These are phyloP conservation scores for Enteromius trimaculatus DNA, from an alignment of 2,797 vertebrate species.

Conservation along the genomic window DNA sequence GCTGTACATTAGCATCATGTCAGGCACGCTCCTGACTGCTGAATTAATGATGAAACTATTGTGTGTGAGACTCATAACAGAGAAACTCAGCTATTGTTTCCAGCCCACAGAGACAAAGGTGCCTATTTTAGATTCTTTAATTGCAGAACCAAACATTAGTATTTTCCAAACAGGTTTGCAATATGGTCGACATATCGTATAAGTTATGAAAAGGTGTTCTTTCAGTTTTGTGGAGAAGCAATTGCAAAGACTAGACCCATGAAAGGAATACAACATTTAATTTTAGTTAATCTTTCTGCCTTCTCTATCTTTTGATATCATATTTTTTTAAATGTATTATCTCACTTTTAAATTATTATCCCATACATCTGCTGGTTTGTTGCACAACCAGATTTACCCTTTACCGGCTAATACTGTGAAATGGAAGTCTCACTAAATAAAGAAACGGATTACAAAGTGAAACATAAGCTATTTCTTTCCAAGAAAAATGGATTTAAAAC, in stretches of 20 bases:
- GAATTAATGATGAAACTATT: constrained; percentile 78
- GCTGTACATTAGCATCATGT: constrained; percentile 74
- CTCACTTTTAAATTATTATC: neutral
- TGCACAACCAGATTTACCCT: neutral
- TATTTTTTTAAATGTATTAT: neutral
- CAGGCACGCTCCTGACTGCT: constrained; percentile 70
- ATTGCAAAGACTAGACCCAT: neutral
- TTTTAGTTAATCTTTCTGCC: too few species aligned
- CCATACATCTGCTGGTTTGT: too few species aligned
- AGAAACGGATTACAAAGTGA: too few species aligned
- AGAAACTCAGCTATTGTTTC: constrained; percentile 47
- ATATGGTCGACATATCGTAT: constrained; percentile 5
- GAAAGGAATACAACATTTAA: neutral
- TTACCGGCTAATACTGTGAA: neutral
- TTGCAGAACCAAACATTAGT: constrained; percentile 23
- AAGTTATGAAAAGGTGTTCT: neutral
- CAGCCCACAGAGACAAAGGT: constrained; percentile 22
- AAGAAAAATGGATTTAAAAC: too few species aligned
- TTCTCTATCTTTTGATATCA: neutral
- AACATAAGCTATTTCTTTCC: too few species aligned
- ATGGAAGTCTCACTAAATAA: neutral
- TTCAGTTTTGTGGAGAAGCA: neutral
- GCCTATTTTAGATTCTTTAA: constrained; percentile 41
- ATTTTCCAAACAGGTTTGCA: constrained; percentile 7
- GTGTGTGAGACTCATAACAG: constrained; percentile 28